Evolutionary conservation across 2,888 invertebrate genomes (phyloP), one percentile per base, ranked within the genome.

Genomic region (Pristionchus maxplancki): DNA sequence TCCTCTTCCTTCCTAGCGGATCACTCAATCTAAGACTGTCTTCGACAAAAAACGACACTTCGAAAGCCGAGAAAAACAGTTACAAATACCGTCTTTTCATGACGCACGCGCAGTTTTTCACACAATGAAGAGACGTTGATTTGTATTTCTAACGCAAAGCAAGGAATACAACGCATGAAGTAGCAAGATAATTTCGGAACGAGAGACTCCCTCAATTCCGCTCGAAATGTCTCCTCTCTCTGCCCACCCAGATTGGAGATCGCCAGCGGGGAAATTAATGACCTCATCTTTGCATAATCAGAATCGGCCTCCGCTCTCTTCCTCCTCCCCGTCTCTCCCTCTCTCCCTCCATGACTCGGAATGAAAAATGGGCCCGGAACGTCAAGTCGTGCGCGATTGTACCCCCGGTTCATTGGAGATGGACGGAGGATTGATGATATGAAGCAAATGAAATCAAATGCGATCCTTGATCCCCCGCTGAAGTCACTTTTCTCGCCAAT

Each of bases 261-360:
- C 78, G 28, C 44, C 78, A 78, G 78, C 34, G 37, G 34, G 37
- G 71, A 78, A 78, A 78, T 78, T 78, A 78, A 78, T 78, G 78
- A 48, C 78, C 44, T 78, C 78, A 78, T 78, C 78, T 78, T 78
- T 78, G 78, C 78, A 78, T 78, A 78, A 78, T 78, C 44, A 78
- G 78, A 34, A 34, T 15, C 67, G 5, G 31, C 2, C 31, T 64
- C 28, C 31, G 8, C 78, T 20, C 44, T 78, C 78, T 44, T 44
- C 9, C 78, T 78, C 40, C 37, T 71, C 74, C 9, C 15, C 74
- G 40, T 9, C 44, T 24, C 44, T n/a, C 48, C 37, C 15, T 48
- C 48, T 44, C 48, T 48, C 44, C 11, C 67, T 34, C 67, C 31
- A 31, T 67, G 78, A 48, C 28, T 44, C 78, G 28, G 44, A 44